A percentile compares a stretch with the other conserved stretches of the same genome.
phyloP scores from a whole-genome alignment of 2,888 invertebrate species.

The Caenorhabditis macrosperma region DNA sequence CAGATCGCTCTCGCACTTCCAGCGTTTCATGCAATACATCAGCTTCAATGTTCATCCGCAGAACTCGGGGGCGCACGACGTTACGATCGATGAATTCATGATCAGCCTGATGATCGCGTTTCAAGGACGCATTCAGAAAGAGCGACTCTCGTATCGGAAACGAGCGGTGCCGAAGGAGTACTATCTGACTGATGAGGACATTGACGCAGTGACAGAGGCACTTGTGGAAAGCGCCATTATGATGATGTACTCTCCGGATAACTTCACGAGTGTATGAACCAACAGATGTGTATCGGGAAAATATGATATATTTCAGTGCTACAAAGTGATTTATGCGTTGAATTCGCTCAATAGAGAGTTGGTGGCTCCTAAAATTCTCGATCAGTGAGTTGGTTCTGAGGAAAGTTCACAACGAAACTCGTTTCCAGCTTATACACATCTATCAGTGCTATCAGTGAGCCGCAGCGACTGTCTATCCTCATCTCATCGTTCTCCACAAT shows the following conservation, averaged over 20 bases:
- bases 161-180: constrained; percentile 46
- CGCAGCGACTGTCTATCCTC: constrained; percentile 21
- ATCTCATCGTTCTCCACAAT: constrained; percentile 23
- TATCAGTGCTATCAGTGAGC: constrained; percentile 40
- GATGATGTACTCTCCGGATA: constrained; percentile 28
- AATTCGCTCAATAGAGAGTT: constrained; percentile 55
- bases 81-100: constrained; percentile 38
- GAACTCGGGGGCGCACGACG: constrained; percentile 55
- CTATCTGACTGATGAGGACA: constrained; percentile 61
- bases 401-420: not conserved
- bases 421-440: constrained; percentile 47
- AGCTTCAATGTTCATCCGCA: constrained; percentile 62
- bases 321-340: constrained; percentile 30
- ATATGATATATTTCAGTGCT: not conserved
- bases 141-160: constrained; percentile 45
- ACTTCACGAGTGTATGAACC: constrained; percentile 1
- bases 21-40: constrained; percentile 62
- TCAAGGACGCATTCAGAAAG: constrained; percentile 33
- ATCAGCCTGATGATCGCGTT: constrained; percentile 18
- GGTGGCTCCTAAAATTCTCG: constrained; percentile 63
- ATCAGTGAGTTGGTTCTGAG: constrained; percentile 57
- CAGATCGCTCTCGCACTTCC: constrained; percentile 58
- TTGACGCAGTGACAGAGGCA: constrained; percentile 33
- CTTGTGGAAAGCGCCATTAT: constrained; percentile 21
- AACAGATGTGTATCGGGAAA: not conserved